Evolutionary conservation across 2,797 vertebrate genomes (phyloP).

Genomic region (Anisognathus igniventris): DNA sequence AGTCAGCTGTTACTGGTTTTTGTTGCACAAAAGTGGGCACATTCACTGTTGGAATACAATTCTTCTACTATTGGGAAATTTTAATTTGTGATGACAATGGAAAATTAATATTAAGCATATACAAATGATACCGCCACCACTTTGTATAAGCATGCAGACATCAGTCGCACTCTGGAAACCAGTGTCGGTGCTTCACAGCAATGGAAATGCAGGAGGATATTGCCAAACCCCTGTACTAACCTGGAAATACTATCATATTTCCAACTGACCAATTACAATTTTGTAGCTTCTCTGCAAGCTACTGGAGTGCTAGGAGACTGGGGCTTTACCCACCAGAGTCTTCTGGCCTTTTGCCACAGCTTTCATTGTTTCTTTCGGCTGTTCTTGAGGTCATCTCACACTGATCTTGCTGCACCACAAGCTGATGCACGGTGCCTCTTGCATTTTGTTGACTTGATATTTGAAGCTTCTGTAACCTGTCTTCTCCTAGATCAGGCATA

Average conservation of each 20-base stretch:
- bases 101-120: background rate
- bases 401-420: background rate
- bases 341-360: background rate
- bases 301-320: background rate
- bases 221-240: background rate
- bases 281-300: background rate
- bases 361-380: background rate
- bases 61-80: background rate
- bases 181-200: background rate
- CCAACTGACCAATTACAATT: background rate
- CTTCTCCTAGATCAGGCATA: background rate
- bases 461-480: background rate
- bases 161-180: background rate
- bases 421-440: background rate
- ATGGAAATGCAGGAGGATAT: background rate
- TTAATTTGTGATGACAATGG: background rate
- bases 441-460: background rate
- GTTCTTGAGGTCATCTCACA: no score
- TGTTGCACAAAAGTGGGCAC: background rate
- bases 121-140: background rate
- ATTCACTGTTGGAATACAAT: background rate
- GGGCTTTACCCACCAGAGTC: accelerated
- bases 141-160: background rate
- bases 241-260: background rate
- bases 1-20: background rate